phyloP scores from a whole-genome alignment of 2,888 invertebrate genomes.

The Apoda limacodes region DNA sequence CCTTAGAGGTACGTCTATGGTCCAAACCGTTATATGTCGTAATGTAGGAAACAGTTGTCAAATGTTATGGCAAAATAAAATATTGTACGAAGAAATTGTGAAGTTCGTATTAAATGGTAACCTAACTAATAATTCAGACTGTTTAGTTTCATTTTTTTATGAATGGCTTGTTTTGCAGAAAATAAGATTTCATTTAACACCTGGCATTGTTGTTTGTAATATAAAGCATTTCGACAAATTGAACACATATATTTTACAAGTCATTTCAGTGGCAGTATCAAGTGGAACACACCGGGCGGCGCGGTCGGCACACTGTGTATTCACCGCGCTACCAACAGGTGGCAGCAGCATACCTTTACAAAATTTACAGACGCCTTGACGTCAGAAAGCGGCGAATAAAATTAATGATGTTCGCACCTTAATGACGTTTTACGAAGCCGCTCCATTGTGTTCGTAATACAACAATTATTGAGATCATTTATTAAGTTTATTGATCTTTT shows the following conservation, averaged over 20 bases:
- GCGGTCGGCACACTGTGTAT: conserved; percentile 60
- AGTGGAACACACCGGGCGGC: conserved; percentile 61
- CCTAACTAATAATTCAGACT: no score
- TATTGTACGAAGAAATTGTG: no score
- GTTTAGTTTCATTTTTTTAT: no score
- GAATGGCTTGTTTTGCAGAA: no score
- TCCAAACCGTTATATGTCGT: no score
- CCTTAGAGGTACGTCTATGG: no score
- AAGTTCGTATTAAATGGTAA: no score
- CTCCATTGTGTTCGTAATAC: conserved; percentile 69
- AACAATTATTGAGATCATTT: conserved; percentile 71
- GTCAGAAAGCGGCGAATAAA: conserved; percentile 69
- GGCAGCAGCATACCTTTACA: conserved; percentile 62
- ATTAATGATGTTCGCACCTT: conserved; percentile 69
- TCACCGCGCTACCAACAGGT: conserved; percentile 68
- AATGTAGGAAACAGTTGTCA: no score
- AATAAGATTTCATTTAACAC: no score
- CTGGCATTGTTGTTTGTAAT: no score
- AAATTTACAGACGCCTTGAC: conserved; percentile 68
- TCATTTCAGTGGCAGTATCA: conserved; percentile 64
- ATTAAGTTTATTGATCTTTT: conserved; percentile 71
- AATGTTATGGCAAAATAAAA: no score
- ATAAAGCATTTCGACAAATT: no score
- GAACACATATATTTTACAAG: conserved; percentile 17
- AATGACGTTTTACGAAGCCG: conserved; percentile 68